phyloP scores from a whole-genome alignment of 2,888 invertebrate species.

The Aproaerema taeniolella region DNA sequence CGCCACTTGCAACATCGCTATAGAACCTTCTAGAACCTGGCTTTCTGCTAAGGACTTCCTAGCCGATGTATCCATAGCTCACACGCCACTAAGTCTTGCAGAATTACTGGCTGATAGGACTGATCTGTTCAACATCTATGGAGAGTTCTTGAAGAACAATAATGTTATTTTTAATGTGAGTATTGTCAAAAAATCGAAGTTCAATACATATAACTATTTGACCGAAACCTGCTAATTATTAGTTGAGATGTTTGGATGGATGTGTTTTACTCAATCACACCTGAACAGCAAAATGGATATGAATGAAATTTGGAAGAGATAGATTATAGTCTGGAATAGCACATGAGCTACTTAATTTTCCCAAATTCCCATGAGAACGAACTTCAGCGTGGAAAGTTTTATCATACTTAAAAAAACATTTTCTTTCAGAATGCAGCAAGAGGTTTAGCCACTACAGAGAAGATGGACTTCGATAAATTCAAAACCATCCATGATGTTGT shows the following conservation, averaged over 20 bases:
- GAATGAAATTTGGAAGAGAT: no score
- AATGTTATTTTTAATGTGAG: constrained; percentile 69
- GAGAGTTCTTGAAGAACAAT: constrained; percentile 71
- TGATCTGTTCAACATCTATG: constrained; percentile 81
- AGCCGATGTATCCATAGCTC: constrained; percentile 79
- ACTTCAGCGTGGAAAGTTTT: no score
- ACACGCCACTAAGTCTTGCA: constrained; percentile 79
- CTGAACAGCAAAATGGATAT: no score
- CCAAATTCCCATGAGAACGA: no score
- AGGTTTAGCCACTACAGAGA: constrained; percentile 59
- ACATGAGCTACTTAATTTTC: no score
- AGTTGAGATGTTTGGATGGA: no score
- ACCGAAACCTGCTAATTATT: no score
- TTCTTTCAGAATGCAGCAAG: constrained; percentile 61
- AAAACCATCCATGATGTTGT: constrained; percentile 61
- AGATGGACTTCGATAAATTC: constrained; percentile 62
- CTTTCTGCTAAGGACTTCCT: constrained; percentile 65
- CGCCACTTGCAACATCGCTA: constrained; percentile 78
- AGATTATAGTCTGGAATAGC: no score
- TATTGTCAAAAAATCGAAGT: no score
- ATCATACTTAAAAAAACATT: no score
- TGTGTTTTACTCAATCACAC: no score
- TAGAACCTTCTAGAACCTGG: constrained; percentile 78
- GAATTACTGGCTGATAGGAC: constrained; percentile 71
- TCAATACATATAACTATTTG: no score